Evolutionary conservation across 1,140 invertebrate genomes (phyloP).

Genomic region (Drosophila kanapiae): DNA sequence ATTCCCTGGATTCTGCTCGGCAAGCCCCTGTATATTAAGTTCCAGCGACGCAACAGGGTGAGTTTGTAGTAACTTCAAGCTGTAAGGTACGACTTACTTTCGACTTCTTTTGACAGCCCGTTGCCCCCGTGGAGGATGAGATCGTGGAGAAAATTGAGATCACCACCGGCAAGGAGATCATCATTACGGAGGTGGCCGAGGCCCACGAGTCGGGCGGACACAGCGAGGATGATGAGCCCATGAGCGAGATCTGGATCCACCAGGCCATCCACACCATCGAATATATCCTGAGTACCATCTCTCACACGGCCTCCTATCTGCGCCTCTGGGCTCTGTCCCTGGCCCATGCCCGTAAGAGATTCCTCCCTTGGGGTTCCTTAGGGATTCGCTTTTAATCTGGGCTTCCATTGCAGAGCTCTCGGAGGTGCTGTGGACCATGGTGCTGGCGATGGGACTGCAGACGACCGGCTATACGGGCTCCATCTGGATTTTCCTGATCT

Average conservation of each 20-base stretch:
- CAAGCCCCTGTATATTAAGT: slow-evolving; percentile 92
- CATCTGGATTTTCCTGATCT: slow-evolving; percentile 90
- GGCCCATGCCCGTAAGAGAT: slow-evolving; percentile 94
- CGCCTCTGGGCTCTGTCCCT: slow-evolving; percentile 98
- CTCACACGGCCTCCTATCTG: slow-evolving; percentile 98
- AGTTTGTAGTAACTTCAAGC: not conserved
- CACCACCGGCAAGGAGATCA: slow-evolving; percentile 60
- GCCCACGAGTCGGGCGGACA: slow-evolving; percentile 77
- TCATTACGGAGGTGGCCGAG: slow-evolving; percentile 64
- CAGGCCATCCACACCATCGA: slow-evolving; percentile 98
- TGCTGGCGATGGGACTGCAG: slow-evolving; percentile 86
- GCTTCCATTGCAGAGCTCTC: slow-evolving; percentile 90
- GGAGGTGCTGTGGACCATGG: slow-evolving; percentile 96
- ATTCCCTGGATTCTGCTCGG: slow-evolving; percentile 96
- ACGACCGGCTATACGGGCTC: slow-evolving; percentile 54
- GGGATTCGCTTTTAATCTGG: not conserved
- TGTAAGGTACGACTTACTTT: not conserved
- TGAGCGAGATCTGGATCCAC: slow-evolving; percentile 95
- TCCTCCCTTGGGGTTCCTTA: not conserved
- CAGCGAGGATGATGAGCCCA: slow-evolving; percentile 87
- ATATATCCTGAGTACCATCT: slow-evolving; percentile 97
- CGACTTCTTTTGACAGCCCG: slow-evolving; percentile 7
- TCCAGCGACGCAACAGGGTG: slow-evolving; percentile 55
- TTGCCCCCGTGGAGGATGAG: slow-evolving; percentile 32
- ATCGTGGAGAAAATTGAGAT: slow-evolving; percentile 75